Conservation (phyloP, 2,797 vertebrate genomes). For the Clarias platycephalus region DNA sequence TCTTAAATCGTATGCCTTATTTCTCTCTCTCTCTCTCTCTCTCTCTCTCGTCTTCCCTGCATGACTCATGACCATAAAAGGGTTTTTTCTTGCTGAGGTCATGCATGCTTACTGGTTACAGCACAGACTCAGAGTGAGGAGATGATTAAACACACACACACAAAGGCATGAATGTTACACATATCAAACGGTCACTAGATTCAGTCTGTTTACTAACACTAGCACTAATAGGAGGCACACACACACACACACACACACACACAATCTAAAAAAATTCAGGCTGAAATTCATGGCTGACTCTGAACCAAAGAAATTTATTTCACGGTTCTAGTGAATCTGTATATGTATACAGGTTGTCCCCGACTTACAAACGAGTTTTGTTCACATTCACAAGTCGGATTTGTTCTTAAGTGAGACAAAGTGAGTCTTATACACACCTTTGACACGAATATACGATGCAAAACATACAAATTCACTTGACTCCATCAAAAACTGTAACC, state of each 20-base stretch:
- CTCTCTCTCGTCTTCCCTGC: neutral
- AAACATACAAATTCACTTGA: too few relatives aligned
- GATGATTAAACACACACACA: constrained; percentile 8
- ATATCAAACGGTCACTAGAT: neutral
- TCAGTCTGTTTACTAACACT: neutral
- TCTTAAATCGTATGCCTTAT: constrained; percentile 27
- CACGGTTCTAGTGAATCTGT: too few relatives aligned
- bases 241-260: neutral
- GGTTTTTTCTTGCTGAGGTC: constrained; percentile 45
- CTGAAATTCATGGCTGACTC: too few relatives aligned
- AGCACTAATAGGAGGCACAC: too few relatives aligned
- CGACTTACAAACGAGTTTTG: too few relatives aligned
- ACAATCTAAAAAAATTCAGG: neutral
- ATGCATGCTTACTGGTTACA: constrained; percentile 34
- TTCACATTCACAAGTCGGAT: too few relatives aligned
- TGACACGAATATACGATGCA: too few relatives aligned
- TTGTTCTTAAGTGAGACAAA: too few relatives aligned
- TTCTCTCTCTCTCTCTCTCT: neutral
- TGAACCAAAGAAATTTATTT: too few relatives aligned
- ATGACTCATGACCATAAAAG: constrained; percentile 54
- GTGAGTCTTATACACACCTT: too few relatives aligned
- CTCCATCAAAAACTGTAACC: too few relatives aligned
- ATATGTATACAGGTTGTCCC: too few relatives aligned
- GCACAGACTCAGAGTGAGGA: constrained; percentile 10
- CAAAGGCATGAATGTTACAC: constrained; percentile 10